Conservation (phyloP, 2,797 vertebrate species). For the Mycteria americana region DNA sequence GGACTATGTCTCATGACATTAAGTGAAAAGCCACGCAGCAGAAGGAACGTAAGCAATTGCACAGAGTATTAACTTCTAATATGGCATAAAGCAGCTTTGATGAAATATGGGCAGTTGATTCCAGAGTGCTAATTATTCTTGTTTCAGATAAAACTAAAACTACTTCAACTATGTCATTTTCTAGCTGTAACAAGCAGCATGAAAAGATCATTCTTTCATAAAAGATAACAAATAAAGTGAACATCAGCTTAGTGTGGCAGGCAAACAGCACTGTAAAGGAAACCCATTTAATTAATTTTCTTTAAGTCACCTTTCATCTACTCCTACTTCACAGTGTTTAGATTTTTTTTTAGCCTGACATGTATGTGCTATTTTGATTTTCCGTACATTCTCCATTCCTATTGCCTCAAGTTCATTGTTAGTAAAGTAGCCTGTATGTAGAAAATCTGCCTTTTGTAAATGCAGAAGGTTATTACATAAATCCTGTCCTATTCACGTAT, state of each 20-base stretch:
- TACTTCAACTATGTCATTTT: not conserved
- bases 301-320: not conserved
- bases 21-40: conserved; percentile 24
- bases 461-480: not conserved
- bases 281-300: not conserved
- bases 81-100: not conserved
- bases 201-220: not conserved
- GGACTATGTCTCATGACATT: not conserved
- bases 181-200: not conserved
- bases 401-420: not conserved
- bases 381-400: not conserved
- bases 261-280: not conserved
- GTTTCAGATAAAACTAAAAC: conserved; percentile 9
- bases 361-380: not conserved
- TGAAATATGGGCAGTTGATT: not conserved
- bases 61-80: conserved; percentile 10
- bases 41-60: not conserved
- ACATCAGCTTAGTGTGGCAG: not conserved
- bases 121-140: not conserved
- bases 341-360: not conserved
- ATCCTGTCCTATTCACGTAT: not conserved
- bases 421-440: not conserved
- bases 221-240: not conserved
- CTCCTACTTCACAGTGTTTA: not conserved
- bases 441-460: not conserved